Base-by-base conservation (phyloP, 2,888 invertebrate species). In the Epistrophella euchroma region DNA sequence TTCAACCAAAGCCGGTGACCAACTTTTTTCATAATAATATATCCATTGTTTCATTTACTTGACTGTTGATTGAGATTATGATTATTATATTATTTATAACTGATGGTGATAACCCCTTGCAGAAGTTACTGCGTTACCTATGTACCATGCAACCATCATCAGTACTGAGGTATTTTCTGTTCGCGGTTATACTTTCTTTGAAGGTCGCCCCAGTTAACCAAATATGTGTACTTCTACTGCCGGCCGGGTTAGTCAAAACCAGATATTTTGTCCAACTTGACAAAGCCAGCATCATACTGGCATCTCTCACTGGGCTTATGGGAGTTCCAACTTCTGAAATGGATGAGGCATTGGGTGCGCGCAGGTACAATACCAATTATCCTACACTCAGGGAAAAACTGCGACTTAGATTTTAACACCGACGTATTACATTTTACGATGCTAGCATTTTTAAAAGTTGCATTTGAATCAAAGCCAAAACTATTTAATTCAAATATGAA, bases 171-270 rank as follows among this genome's bases (percentile, higher is more conserved):
- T 64, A 66, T 66, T 37, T 60, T 60, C 6, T 60, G 11, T 72
- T 45, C 58, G 66, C 82, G 74, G 82, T 82, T 86, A 78, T 71
- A 86, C 86, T 86, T 86, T 86, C 86, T 86, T 86, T 86, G 86
- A 86, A 86, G 86, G 86, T 86, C 86, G 86, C 86, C 86, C 86
- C 71, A 86, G 86, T 86, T 86, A 82, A 78, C 86, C 86, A 81
- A 86, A 86, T 86, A 86, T 71, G 86, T 77, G 74, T 60, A 76
- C 85, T 68, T 80, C 85, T 68, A 80, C 76, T 76, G 64, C 45
- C 66, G 66, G 81, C 76, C 79, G 80, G 71, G 52, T 79, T 76
- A 62, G 60, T 73, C 60, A 47, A 32, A 77, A 68, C 68, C 60
- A 68, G 73, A 55, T 73, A 83, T 73, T 78, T 78, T 37, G 60